phyloP scores from a whole-genome alignment of 2,113 vertebrate species.

The Paratilapia polleni region DNA sequence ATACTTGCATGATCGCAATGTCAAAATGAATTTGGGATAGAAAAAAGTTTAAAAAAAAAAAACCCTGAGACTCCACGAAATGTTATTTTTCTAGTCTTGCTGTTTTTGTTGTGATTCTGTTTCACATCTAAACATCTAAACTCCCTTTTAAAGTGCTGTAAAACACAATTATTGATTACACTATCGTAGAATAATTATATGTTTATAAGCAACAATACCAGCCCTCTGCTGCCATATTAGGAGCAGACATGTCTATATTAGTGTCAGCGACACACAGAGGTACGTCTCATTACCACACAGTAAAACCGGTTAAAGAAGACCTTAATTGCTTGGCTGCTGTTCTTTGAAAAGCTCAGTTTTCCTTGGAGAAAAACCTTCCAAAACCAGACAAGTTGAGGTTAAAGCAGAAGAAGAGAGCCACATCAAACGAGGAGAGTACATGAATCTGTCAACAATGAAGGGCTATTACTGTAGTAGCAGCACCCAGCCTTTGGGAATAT shows the following conservation, averaged over 20 bases:
- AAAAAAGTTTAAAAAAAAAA: too few species aligned
- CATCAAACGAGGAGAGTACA: constrained; percentile 73
- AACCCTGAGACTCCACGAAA: too few species aligned
- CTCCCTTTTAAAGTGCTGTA: background rate
- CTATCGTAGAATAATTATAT: background rate
- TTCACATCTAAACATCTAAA: background rate
- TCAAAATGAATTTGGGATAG: too few species aligned
- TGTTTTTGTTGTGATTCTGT: background rate
- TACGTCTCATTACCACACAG: constrained; percentile 65
- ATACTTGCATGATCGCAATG: background rate
- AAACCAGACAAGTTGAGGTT: constrained; percentile 57
- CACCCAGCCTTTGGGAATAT: constrained; percentile 66
- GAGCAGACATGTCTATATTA: constrained; percentile 56
- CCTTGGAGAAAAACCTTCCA: constrained; percentile 52
- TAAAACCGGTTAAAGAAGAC: constrained; percentile 69
- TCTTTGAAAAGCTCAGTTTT: constrained; percentile 62
- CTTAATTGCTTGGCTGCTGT: constrained; percentile 70
- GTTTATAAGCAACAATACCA: background rate
- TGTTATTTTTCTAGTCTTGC: too few species aligned
- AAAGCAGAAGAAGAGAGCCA: constrained; percentile 68
- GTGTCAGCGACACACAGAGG: constrained; percentile 57
- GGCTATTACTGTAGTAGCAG: constrained; percentile 79
- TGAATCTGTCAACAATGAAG: constrained; percentile 81
- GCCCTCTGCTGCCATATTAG: constrained; percentile 9
- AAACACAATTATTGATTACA: background rate